phyloP scores from a whole-genome alignment of 2,113 vertebrate species.

The Mixornis gularis region DNA sequence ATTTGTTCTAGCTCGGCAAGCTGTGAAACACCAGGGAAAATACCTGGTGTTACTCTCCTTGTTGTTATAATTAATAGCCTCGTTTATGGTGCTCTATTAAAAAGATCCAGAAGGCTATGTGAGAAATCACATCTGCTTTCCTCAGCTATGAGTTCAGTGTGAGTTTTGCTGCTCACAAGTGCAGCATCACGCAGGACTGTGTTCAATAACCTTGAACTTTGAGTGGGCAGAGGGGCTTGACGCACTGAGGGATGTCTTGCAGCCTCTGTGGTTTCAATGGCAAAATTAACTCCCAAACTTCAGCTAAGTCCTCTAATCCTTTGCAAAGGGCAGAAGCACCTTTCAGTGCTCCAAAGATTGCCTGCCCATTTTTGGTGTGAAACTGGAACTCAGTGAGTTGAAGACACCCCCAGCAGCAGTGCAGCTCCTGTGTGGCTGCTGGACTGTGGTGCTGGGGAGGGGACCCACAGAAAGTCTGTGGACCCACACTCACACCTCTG shows the following conservation, averaged over 20 bases:
- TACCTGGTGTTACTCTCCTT: neutral
- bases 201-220: neutral
- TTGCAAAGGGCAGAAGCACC: neutral
- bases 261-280: neutral
- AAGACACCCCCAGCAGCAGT: neutral
- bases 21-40: slow-evolving; percentile 5
- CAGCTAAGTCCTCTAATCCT: neutral
- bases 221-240: neutral
- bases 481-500: neutral
- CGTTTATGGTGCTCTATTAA: neutral
- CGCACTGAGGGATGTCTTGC: neutral
- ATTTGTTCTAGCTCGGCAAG: slow-evolving; percentile 25
- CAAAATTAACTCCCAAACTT: neutral
- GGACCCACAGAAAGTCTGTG: accelerated
- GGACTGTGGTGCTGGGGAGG: neutral
- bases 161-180: neutral
- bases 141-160: neutral
- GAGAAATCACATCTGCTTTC: slow-evolving; percentile 7
- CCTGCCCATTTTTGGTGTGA: neutral
- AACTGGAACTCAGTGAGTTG: neutral
- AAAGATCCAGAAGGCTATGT: neutral
- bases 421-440: neutral
- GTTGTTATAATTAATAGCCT: slow-evolving; percentile 32
- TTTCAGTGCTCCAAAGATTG: neutral
- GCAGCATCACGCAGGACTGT: neutral